These are phyloP conservation scores for Oophaga sylvatica DNA, from an alignment of 2,797 vertebrate species.

Conservation along the genomic window DNA sequence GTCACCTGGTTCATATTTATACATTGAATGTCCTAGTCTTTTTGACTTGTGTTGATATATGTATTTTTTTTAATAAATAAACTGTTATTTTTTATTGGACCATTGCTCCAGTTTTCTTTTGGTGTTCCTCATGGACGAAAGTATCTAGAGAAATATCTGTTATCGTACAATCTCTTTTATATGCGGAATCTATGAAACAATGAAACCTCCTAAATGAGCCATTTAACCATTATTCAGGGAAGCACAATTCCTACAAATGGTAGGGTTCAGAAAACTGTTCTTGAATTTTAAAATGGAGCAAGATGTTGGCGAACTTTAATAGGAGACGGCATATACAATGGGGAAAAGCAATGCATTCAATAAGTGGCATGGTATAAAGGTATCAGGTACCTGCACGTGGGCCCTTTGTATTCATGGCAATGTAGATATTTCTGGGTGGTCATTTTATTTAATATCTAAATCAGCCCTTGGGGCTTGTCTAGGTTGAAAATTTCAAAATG, in stretches of 20 bases:
- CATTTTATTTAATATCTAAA: slow-evolving; percentile 4
- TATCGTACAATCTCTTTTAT: too few relatives aligned
- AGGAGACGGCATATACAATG: neutral
- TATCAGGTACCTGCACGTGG: neutral
- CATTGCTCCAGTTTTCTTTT: too few relatives aligned
- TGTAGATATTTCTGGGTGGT: slow-evolving; percentile 4
- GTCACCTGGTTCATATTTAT: too few relatives aligned
- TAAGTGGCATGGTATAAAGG: neutral
- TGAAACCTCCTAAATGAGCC: neutral
- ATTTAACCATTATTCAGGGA: neutral
- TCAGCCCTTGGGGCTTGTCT: slow-evolving; percentile 3
- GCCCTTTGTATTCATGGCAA: neutral
- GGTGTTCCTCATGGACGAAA: too few relatives aligned
- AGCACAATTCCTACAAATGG: neutral
- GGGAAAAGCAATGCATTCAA: neutral
- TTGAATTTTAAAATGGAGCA: neutral
- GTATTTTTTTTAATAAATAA: too few relatives aligned
- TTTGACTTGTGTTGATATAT: too few relatives aligned
- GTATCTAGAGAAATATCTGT: too few relatives aligned
- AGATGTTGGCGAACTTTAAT: neutral
- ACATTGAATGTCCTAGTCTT: too few relatives aligned
- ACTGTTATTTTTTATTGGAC: too few relatives aligned
- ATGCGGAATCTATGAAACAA: neutral
- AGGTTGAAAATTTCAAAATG: slow-evolving; percentile 5
- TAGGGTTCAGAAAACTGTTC: neutral